Evolutionary conservation across 2,888 invertebrate genomes (phyloP), one percentile per base, ranked within the genome.

Genomic region (Zele albiditarsus): DNA sequence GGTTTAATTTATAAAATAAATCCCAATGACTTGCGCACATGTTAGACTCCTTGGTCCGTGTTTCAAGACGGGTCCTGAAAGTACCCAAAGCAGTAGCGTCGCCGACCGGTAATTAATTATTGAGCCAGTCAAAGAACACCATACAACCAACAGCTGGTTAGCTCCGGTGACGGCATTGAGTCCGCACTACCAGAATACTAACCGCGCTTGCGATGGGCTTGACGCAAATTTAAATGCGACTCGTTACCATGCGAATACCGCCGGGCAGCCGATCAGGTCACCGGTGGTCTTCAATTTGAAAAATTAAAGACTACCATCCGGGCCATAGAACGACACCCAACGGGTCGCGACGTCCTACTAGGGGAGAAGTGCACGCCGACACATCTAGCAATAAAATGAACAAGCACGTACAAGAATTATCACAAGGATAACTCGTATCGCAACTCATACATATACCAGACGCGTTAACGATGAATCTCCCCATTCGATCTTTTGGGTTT

Each of bases 1-100:
- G 91, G 91, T 91, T 92, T 83, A 90, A 85, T 85, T 60, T 60
- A 60, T 16, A 28, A 28, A 60, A 60, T 16, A 80, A 80, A 82
- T 90, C 92, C 92, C 92, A 91, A 91, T 91, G 92, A 93, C 93
- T 94, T 90, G 93, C 93, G 91, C 90, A 92, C 91, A 92, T 92
- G 92, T 91, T 93, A 91, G 91, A 93, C 93, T 93, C 92, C 93
- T 93, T 93, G 92, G 93, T 93, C 92, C 92, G 93, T 94, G 93
- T 93, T 94, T 93, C 93, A 93, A 94, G 93, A 93, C 93, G 93
- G 93, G 93, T 92, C 93, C 92, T 84, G 83, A 84, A 82, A 83
- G 84, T 83, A 84, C 84, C 87, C 86, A 86, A 87, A 88, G 85
- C 87, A 84, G 83, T 85, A 87, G 85, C 86, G 84, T 85, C 84